phyloP scores from a whole-genome alignment of 2,113 vertebrate species.

The Apodemus speciosus region DNA sequence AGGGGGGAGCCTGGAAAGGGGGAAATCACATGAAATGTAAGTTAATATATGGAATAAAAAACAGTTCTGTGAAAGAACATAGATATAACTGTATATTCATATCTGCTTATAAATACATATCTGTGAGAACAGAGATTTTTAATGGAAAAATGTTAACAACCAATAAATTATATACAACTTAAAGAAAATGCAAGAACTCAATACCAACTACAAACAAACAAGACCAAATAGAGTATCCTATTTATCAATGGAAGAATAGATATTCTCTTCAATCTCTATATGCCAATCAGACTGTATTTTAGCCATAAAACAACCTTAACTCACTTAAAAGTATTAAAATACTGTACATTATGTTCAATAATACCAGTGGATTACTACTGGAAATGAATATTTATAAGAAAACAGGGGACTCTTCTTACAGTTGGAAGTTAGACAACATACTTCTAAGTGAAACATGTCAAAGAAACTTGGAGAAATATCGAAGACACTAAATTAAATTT shows the following conservation, averaged over 20 bases:
- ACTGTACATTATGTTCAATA: constrained; percentile 13
- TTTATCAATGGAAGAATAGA: neutral
- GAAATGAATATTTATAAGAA: constrained; percentile 32
- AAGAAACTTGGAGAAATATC: constrained; percentile 20
- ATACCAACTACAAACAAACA: neutral
- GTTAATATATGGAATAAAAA: too few relatives aligned
- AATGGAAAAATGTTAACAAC: constrained; percentile 49
- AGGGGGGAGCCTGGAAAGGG: too few relatives aligned
- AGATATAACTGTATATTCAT: neutral
- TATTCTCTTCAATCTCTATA: neutral
- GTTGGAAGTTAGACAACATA: neutral
- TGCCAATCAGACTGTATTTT: neutral
- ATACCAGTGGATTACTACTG: constrained; percentile 36
- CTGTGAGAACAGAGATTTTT: neutral
- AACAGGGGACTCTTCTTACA: constrained; percentile 19
- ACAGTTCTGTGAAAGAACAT: constrained; percentile 47
- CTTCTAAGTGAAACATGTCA: constrained; percentile 52
- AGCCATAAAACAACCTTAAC: neutral
- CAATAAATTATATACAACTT: constrained; percentile 32
- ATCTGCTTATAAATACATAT: neutral
- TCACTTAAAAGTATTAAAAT: constrained; percentile 43
- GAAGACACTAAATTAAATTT: constrained; percentile 14
- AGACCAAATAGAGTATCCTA: neutral
- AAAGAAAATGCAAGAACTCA: too few relatives aligned
- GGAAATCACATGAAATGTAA: too few relatives aligned